These are phyloP conservation scores for Tetragnatha montana DNA, from an alignment of 2,888 invertebrate species.

Conservation along the genomic window DNA sequence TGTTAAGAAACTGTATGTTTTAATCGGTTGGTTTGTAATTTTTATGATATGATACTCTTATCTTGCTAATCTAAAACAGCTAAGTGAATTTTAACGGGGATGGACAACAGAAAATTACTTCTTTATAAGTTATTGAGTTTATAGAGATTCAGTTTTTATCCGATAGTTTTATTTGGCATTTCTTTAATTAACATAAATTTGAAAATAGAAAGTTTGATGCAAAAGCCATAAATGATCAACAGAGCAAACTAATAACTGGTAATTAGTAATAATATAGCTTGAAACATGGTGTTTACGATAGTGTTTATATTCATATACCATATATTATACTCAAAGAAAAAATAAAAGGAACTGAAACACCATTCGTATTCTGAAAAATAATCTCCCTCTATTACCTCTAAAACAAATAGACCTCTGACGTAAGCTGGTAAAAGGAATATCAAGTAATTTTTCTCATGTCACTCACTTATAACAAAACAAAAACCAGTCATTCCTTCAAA, in stretches of 20 bases:
- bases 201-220: too few species aligned
- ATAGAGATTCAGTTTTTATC: too few species aligned
- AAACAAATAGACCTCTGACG: not conserved
- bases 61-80: too few species aligned
- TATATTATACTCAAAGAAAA: not conserved
- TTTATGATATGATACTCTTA: too few species aligned
- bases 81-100: too few species aligned
- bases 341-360: not conserved
- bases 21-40: too few species aligned
- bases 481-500: not conserved
- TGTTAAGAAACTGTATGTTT: too few species aligned
- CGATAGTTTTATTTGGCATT: too few species aligned
- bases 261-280: not conserved
- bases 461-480: not conserved
- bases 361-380: not conserved
- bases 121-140: too few species aligned
- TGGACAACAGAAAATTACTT: too few species aligned
- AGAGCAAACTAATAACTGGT: not conserved
- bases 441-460: constrained; percentile 2
- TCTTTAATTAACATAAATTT: too few species aligned
- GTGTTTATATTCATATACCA: not conserved
- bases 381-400: not conserved
- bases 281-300: not conserved
- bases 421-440: not conserved
- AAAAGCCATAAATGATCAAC: too few species aligned